These are phyloP conservation scores for Carcina quercana DNA, from an alignment of 2,888 invertebrate genomes.

Conservation along the genomic window DNA sequence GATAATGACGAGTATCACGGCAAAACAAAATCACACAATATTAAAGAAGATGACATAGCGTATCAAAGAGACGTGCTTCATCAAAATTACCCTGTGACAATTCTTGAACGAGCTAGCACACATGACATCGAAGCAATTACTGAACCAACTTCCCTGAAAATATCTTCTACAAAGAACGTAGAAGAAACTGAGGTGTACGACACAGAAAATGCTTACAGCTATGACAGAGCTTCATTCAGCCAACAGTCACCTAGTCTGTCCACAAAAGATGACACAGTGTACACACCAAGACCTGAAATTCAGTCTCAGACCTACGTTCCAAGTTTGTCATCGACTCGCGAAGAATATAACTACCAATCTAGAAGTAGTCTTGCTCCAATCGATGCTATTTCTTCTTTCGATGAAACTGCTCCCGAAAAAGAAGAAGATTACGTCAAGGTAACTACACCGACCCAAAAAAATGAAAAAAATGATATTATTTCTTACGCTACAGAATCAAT, in stretches of 20 bases:
- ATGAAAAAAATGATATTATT: conserved; percentile 25
- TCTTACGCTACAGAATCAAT: conserved; percentile 35
- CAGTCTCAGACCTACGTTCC: conserved; percentile 41
- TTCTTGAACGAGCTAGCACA: conserved; percentile 64
- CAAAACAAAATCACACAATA: conserved; percentile 33
- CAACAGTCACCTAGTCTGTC: conserved; percentile 34
- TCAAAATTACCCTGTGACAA: conserved; percentile 77
- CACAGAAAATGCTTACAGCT: conserved; percentile 59
- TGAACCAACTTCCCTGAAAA: conserved; percentile 43
- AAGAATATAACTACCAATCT: conserved; percentile 38
- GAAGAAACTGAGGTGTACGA: conserved; percentile 42
- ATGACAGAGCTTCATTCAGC: conserved; percentile 48
- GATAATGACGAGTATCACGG: conserved; percentile 52
- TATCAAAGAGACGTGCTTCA: conserved; percentile 78
- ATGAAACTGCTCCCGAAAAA: conserved; percentile 32
- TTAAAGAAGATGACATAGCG: conserved; percentile 62
- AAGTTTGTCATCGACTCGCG: conserved; percentile 32
- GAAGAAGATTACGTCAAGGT: conserved; percentile 36
- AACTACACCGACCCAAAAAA: conserved; percentile 33
- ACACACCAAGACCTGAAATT: conserved; percentile 27
- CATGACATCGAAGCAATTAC: conserved; percentile 63
- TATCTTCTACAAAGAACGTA: conserved; percentile 29
- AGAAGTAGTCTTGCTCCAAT: conserved; percentile 41
- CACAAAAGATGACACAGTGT: conserved; percentile 33
- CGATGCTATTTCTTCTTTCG: conserved; percentile 30